Evolutionary conservation across 2,888 invertebrate genomes (phyloP), one percentile per base, ranked within the genome.

Genomic region (Thymelicus sylvestris): DNA sequence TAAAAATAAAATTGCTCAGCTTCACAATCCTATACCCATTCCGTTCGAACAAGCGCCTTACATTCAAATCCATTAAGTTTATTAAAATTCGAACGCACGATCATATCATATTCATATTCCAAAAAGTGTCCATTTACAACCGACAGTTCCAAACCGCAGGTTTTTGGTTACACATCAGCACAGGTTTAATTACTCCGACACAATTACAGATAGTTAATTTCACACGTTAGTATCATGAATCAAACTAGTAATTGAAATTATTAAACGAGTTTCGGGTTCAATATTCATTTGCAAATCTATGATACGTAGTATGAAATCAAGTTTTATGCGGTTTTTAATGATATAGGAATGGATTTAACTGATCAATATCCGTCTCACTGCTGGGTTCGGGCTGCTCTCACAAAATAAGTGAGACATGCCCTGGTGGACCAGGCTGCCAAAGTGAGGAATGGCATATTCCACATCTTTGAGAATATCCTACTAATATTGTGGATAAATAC

Each of bases 1-100:
- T n/a, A 31, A 31, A 31, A 31, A 31, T 31, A 31, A 31, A 31
- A 31, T 31, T 2, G 31, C 31, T 31, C 31, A 31, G 31, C 31
- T 31, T 31, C 3, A 44, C 12, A 44, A 44, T 44, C 44, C 1
- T 44, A 2, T 3, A 44, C 12, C 44, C 44, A 4, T 44, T 44
- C 8, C 57, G 13, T 12, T 57, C 2, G 6, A 57, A 31, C 57
- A 57, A 31, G 13, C 12, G 6, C 57, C 12, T 31, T 12, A 41
- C 57, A 52, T 44, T 55, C 31, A 61, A 61, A 52, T 66, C 73
- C 71, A 72, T 71, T 73, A 67, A 50, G 71, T 67, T 65, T 63
- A 74, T 74, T 71, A 62, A 74, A 74, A 75, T 74, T 61, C 57
- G 41, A 13, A 31, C 19, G 63, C 44, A n/a, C 24, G 67, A 61